phyloP scores from a whole-genome alignment of 1,140 invertebrate species.

The Cotesia chilonis region DNA sequence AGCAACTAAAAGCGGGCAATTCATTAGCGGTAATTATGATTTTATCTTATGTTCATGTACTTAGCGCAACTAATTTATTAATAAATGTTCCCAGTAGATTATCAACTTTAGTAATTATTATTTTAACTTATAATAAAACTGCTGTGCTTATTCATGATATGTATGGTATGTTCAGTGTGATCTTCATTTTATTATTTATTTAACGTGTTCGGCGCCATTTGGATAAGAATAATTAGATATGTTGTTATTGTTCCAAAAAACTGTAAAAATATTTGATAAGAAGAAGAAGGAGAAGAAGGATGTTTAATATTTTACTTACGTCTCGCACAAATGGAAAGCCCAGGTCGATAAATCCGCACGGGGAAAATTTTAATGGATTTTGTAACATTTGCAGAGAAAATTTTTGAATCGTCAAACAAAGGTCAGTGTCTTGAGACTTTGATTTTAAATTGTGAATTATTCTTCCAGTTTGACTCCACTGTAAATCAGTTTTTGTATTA shows the following conservation, averaged over 20 bases:
- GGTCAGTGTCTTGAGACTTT: not conserved
- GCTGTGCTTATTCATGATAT: no score
- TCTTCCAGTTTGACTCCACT: not conserved
- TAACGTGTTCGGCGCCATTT: not conserved
- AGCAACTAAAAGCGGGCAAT: no score
- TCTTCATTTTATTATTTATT: not conserved
- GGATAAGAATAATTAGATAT: not conserved
- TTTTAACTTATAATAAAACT: no score
- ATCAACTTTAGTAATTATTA: no score
- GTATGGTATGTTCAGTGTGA: no score
- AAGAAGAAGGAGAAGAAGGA: no score
- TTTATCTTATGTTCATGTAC: no score
- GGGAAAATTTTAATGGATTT: not conserved
- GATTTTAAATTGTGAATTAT: slow-evolving; percentile 2
- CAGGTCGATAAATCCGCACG: slow-evolving; percentile 3
- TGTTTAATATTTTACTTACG: not conserved
- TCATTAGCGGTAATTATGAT: no score
- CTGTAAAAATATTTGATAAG: not conserved
- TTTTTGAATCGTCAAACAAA: not conserved
- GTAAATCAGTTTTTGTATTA: not conserved
- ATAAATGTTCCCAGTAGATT: no score
- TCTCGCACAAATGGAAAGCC: not conserved
- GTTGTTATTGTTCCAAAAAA: slow-evolving; percentile 1
- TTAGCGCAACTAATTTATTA: no score
- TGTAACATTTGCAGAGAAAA: slow-evolving; percentile 9